Evolutionary conservation across 1,140 invertebrate species (phyloP), one percentile per base, ranked within the genome.

Genomic region (Stegodyphus mimosarum): DNA sequence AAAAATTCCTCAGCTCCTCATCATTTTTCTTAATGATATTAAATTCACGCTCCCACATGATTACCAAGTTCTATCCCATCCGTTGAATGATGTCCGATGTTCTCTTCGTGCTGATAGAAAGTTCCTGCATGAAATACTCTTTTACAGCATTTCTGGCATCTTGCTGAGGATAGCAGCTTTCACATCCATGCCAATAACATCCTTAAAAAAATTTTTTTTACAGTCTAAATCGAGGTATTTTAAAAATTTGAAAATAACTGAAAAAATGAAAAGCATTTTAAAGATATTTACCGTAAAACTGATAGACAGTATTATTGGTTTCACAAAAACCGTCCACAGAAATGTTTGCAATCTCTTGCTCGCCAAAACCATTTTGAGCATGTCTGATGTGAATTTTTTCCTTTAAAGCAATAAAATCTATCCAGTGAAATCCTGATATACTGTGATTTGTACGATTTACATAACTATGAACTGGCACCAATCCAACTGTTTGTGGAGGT

Each of bases 381-480:
- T 87, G 60, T 50, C 50, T 7, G 5, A 87, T 87, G 18, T 74
- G 5, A 17, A 80, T 75, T 6, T 74, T 18, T 18, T 86, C 50
- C 18, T 48, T 64, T 72, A 53, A 6, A 33, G 53, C n/a, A 55
- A 80, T 17, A 55, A 52, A 87, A 18, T 76, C 67, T 50, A 87
- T 18, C 87, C 87, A 87, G 50, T 66, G 1, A 13, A 79, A 50
- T 1, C 10, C 48, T 51, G n/a, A 78, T 7, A 51, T n/a, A 66
- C 66, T 80, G 15, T 71, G 51, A 60, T 63, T 86, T n/a, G 69
- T 71, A 49, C 15, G 33, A 33, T 50, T 33, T 78, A 52, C 7
- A 50, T 87, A 87, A n/a, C 86, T 83, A 17, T 17, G 17, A 17
- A 11, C 17, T 7, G 83, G 86, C 10, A 87, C 64, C 10, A 87